Conservation (phyloP, 2,113 vertebrate species). For the Nibea coibor region DNA sequence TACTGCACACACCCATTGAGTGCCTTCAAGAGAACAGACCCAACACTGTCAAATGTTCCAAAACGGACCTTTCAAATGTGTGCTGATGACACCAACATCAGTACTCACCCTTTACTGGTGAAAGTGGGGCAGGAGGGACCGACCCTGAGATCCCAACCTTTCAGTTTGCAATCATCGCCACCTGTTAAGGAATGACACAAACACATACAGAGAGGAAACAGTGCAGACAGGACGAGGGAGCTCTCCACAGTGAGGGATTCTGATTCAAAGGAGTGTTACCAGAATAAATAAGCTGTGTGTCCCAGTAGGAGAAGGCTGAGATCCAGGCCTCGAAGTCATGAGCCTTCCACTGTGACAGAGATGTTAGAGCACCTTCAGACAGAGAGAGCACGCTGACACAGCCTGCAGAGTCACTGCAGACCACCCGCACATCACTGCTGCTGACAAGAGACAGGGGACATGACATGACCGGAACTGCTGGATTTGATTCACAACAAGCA, state of each 20-base stretch:
- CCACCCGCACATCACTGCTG: slow-evolving; percentile 85
- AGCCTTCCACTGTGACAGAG: slow-evolving; percentile 89
- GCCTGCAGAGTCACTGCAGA: slow-evolving; percentile 93
- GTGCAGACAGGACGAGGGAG: no score
- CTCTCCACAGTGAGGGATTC: neutral
- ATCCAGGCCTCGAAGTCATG: slow-evolving; percentile 97
- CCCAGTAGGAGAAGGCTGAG: slow-evolving; percentile 96
- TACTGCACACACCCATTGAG: slow-evolving; percentile 95
- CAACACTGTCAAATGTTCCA: neutral
- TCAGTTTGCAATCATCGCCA: slow-evolving; percentile 94
- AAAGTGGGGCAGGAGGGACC: slow-evolving; percentile 81
- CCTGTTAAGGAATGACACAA: slow-evolving; percentile 78
- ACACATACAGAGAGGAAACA: neutral
- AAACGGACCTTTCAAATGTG: neutral
- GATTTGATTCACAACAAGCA: neutral
- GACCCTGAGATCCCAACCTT: slow-evolving; percentile 92
- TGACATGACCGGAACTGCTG: neutral
- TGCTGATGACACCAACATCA: neutral
- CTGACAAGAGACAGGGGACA: slow-evolving; percentile 22
- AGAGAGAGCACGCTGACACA: slow-evolving; percentile 86
- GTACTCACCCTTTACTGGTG: slow-evolving; percentile 86
- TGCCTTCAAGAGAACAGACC: slow-evolving; percentile 83
- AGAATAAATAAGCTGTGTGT: slow-evolving; percentile 90
- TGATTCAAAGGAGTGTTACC: slow-evolving; percentile 77
- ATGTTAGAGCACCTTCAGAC: slow-evolving; percentile 76